A percentile compares a stretch with the other conserved stretches of the same genome.
phyloP scores from a whole-genome alignment of 2,113 vertebrate genomes.

The Lycocorax pyrrhopterus region DNA sequence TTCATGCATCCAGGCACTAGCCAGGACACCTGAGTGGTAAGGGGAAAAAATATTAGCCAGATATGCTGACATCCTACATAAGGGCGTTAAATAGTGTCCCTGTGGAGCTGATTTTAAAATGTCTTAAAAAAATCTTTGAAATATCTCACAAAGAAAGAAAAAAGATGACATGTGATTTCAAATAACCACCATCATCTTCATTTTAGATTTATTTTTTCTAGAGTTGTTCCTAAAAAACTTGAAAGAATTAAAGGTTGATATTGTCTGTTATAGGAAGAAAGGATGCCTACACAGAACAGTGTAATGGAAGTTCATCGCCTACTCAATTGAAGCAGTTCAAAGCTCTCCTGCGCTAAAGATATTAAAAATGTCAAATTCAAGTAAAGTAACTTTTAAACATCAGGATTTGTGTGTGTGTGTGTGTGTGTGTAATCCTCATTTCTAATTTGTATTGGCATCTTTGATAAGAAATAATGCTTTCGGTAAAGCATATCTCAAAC shows the following conservation, averaged over 20 bases:
- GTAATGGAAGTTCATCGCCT: background rate
- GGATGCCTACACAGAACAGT: background rate
- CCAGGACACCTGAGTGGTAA: background rate
- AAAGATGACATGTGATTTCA: accelerated
- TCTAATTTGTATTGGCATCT: background rate
- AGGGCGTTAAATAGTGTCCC: background rate
- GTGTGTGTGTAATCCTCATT: background rate
- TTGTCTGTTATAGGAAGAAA: background rate
- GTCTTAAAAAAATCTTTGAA: background rate
- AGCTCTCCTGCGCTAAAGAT: background rate
- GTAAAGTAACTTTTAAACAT: background rate
- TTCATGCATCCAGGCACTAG: background rate
- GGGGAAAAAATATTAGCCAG: background rate
- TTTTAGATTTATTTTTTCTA: background rate
- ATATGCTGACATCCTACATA: background rate
- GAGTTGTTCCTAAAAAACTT: background rate
- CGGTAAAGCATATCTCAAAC: background rate
- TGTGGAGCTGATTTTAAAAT: background rate
- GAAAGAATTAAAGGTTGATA: background rate
- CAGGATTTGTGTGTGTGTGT: background rate
- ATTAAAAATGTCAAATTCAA: background rate
- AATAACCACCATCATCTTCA: background rate
- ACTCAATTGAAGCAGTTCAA: background rate
- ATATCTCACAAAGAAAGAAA: background rate
- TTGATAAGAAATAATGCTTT: background rate